Evolutionary conservation across 2,797 vertebrate genomes (phyloP), one percentile per base, ranked within the genome.

Genomic region (Mus caroli): DNA sequence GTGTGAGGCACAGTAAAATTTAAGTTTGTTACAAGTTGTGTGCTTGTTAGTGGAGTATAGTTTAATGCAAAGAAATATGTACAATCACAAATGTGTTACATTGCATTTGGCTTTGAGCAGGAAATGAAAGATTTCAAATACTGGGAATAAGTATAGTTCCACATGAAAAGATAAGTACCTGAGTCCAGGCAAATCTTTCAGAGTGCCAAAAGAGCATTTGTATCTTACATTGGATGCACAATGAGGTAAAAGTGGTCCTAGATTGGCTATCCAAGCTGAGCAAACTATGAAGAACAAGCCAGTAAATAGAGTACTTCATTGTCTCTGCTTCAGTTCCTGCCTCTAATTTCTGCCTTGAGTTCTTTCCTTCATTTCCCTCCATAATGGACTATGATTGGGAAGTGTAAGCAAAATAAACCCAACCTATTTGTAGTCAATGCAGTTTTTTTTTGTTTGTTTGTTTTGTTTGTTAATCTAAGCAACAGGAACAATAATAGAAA

Each of bases 11-110:
- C 17, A 28, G 37, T 58, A 94, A 80, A 93, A 92, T 85, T 92
- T 94, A n/a, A 93, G 86, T 86, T 91, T 96, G 73, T 96, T 96
- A 83, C 46, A 69, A 87, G 46, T 43, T 92, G 56, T 91, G 43
- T 79, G 19, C 88, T 87, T 92, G 50, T 80, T 46, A 40, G 88
- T 91, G 20, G 96, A 94, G 40, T 78, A 19, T 85, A 40, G 37
- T 22, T 97, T 64, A 46, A 71, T 82, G 54, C 56, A 82, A 86
- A 77, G 90, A 60, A 96, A 67, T 89, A 13, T 89, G 6, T 71
- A 62, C 46, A 89, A 88, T 15, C 26, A 52, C 10, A 6, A 12
- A 46, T 37, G 46, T 77, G 62, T 89, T 54, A 83, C 26, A 76
- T 67, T 85, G n/a, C 37, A 46, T 58, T 83, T 73, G 62, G 3